These are phyloP conservation scores for Molanna angustata DNA, from an alignment of 2,888 invertebrate genomes.

Conservation along the genomic window DNA sequence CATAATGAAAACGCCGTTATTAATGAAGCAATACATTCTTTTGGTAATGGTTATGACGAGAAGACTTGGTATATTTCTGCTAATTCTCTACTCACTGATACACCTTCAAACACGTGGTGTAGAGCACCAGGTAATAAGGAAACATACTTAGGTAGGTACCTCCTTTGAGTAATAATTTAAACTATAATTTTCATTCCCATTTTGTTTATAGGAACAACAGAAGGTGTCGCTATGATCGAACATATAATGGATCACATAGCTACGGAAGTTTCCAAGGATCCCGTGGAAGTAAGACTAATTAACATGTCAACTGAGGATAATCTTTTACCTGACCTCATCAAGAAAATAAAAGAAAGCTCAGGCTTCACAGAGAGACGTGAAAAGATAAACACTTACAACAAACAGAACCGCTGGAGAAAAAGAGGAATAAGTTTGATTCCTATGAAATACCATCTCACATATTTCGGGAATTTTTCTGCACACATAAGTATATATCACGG, in stretches of 20 bases:
- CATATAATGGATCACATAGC: slow-evolving; percentile 68
- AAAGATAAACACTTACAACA: slow-evolving; percentile 57
- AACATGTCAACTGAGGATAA: slow-evolving; percentile 48
- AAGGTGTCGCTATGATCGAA: slow-evolving; percentile 58
- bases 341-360: slow-evolving; percentile 55
- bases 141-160: not conserved
- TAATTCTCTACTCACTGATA: slow-evolving; percentile 61
- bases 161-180: not conserved
- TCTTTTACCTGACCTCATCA: slow-evolving; percentile 50
- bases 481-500: slow-evolving; percentile 64
- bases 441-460: slow-evolving; percentile 60
- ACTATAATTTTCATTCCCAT: not conserved
- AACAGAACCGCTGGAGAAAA: slow-evolving; percentile 73
- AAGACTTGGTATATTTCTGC: slow-evolving; percentile 49
- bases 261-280: slow-evolving; percentile 51
- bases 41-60: slow-evolving; percentile 57
- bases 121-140: slow-evolving; percentile 65
- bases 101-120: slow-evolving; percentile 63
- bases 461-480: slow-evolving; percentile 55
- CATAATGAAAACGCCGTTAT: slow-evolving; percentile 42
- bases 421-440: slow-evolving; percentile 60
- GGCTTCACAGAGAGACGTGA: slow-evolving; percentile 54
- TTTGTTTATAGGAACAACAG: slow-evolving; percentile 38
- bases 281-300: slow-evolving; percentile 53
- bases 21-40: slow-evolving; percentile 37